A percentile compares a stretch with the other conserved stretches of the same genome.
Conservation (phyloP, 2,113 vertebrate genomes). For the Laterallus jamaicensis region DNA sequence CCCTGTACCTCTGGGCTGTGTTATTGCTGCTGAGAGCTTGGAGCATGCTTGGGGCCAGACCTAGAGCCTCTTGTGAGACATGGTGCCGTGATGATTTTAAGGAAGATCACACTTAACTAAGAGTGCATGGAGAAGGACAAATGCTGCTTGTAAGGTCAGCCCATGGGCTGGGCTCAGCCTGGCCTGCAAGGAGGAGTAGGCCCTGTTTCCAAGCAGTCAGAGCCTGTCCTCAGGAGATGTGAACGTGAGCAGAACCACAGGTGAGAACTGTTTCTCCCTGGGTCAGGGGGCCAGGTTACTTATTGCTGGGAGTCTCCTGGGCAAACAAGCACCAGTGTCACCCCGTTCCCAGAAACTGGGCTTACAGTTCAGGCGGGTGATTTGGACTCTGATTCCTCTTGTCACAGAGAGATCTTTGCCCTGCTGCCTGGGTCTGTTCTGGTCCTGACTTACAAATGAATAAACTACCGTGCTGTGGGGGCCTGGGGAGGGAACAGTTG, state of each 20-base stretch:
- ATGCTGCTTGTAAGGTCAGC: neutral
- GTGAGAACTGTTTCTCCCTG: neutral
- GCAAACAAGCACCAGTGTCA: neutral
- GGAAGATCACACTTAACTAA: neutral
- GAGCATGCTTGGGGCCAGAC: neutral
- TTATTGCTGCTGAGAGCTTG: neutral
- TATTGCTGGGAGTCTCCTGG: neutral
- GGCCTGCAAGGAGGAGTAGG: neutral
- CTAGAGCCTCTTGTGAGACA: neutral
- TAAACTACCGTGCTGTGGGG: neutral
- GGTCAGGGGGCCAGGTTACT: slow-evolving; percentile 1
- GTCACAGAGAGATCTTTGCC: neutral
- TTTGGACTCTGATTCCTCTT: slow-evolving; percentile 16
- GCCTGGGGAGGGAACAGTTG: neutral
- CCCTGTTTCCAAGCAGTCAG: neutral
- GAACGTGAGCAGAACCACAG: neutral
- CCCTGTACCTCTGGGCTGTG: neutral
- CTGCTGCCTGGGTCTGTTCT: neutral
- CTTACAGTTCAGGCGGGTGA: neutral
- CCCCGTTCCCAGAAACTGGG: neutral
- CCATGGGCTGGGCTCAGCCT: neutral
- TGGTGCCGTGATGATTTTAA: neutral
- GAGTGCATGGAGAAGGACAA: neutral
- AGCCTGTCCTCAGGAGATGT: neutral
- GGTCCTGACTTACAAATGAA: neutral